Evolutionary conservation across 2,113 vertebrate species (phyloP).

Genomic region (Paedocypris sp.): DNA sequence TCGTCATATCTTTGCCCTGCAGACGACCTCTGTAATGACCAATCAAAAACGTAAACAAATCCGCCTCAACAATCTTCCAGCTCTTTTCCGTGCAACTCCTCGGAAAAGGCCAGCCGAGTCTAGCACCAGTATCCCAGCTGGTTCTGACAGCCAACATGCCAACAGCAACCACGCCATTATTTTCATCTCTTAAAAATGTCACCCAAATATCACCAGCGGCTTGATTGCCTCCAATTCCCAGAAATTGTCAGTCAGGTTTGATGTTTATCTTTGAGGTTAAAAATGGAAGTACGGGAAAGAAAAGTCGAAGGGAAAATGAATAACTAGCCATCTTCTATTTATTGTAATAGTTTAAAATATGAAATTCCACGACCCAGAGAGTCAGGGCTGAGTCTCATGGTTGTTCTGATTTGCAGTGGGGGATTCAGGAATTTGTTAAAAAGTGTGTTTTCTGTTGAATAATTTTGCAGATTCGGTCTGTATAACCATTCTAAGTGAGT

Average conservation of each 20-base stretch:
- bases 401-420: slow-evolving; percentile 30
- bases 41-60: slow-evolving; percentile 35
- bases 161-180: slow-evolving; percentile 22
- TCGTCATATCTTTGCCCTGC: slow-evolving; percentile 20
- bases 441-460: slow-evolving; percentile 23
- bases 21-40: slow-evolving; percentile 21
- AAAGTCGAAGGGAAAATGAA: slow-evolving; percentile 34
- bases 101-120: slow-evolving; percentile 25
- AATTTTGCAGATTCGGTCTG: slow-evolving; percentile 17
- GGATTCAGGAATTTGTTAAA: slow-evolving; percentile 29
- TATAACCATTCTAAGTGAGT: slow-evolving; percentile 25
- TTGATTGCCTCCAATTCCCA: slow-evolving; percentile 33
- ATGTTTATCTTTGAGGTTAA: slow-evolving; percentile 38
- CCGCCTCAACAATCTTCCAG: slow-evolving; percentile 1
- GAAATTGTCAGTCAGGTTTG: slow-evolving; percentile 28
- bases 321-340: slow-evolving; percentile 31
- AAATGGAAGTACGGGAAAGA: slow-evolving; percentile 20
- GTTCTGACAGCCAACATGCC: slow-evolving; percentile 16
- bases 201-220: slow-evolving; percentile 33
- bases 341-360: slow-evolving; percentile 36
- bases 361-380: slow-evolving; percentile 30
- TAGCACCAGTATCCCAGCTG: slow-evolving; percentile 7
- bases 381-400: slow-evolving; percentile 15
- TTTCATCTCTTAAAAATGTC: slow-evolving; percentile 37
- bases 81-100: not conserved